phyloP scores from a whole-genome alignment of 2,113 vertebrate species.

The Melanocharis versteri region DNA sequence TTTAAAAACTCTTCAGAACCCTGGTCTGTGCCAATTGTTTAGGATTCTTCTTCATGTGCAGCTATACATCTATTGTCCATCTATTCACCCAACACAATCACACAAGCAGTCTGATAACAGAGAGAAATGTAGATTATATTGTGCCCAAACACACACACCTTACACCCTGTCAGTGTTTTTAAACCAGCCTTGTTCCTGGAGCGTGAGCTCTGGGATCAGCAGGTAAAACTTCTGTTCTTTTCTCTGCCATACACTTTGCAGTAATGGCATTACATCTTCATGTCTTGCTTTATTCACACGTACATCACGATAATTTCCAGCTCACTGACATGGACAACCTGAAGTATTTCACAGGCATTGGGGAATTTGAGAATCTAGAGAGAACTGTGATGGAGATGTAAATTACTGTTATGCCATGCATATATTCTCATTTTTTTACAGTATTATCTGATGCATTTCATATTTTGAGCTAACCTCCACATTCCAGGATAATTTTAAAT shows the following conservation, averaged over 20 bases:
- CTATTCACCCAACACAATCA: neutral
- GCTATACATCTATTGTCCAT: neutral
- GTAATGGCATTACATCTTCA: neutral
- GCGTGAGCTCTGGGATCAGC: neutral
- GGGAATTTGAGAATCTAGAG: neutral
- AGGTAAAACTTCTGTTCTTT: neutral
- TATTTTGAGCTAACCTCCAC: neutral
- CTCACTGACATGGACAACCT: neutral
- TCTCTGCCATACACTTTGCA: neutral
- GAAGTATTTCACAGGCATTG: neutral
- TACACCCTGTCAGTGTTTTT: neutral
- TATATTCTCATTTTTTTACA: neutral
- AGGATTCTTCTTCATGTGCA: neutral
- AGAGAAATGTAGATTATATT: neutral
- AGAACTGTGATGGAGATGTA: neutral
- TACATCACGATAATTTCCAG: neutral
- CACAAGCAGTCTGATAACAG: neutral
- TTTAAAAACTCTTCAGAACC: neutral
- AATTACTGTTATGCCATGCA: neutral
- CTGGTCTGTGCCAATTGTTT: neutral
- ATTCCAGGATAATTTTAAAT: neutral
- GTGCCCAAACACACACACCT: neutral
- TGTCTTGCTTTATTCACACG: neutral
- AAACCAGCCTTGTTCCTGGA: neutral
- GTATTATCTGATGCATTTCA: neutral